Percentiles rank a stretch among this genome's conserved stretches.
Conservation (phyloP, 2,888 invertebrate genomes). For the Synergus japonicus region DNA sequence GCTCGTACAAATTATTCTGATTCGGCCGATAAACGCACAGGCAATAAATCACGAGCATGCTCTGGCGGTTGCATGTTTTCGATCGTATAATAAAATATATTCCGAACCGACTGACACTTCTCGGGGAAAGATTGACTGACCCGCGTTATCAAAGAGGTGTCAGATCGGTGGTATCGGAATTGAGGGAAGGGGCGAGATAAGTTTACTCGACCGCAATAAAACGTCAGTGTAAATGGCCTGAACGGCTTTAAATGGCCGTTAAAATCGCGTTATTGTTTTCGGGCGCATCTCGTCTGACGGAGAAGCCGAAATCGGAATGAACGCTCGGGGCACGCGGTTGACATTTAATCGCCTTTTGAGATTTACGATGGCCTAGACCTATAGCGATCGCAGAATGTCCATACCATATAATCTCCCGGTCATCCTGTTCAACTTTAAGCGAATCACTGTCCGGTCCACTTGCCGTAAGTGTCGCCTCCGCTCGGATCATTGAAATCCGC, state of each 20-base stretch:
- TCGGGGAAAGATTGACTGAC: constrained; percentile 20
- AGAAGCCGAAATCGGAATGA: constrained; percentile 62
- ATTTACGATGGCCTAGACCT: constrained; percentile 72
- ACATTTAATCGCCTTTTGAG: constrained; percentile 74
- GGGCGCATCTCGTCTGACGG: constrained; percentile 58
- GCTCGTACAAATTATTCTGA: constrained; percentile 3
- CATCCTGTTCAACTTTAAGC: constrained; percentile 51
- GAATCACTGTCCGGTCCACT: constrained; percentile 64
- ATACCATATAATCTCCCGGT: constrained; percentile 49
- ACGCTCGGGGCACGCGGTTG: constrained; percentile 64
- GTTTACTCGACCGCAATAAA: constrained; percentile 64
- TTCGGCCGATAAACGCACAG: constrained; percentile 1
- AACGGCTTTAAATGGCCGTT: constrained; percentile 70
- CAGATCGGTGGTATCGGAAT: background rate
- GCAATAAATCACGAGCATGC: constrained; percentile 22
- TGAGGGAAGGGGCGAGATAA: constrained; percentile 49
- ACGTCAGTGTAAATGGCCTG: constrained; percentile 64
- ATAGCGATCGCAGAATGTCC: constrained; percentile 59
- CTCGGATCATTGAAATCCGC: constrained; percentile 39
- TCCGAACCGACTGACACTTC: constrained; percentile 8
- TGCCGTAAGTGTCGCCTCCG: constrained; percentile 60
- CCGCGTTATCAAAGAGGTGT: constrained; percentile 36
- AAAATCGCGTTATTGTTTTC: constrained; percentile 73
- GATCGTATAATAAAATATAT: constrained; percentile 32
- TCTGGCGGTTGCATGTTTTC: constrained; percentile 16